phyloP scores from a whole-genome alignment of 2,113 vertebrate genomes.

The Aspidoscelis tigris region DNA sequence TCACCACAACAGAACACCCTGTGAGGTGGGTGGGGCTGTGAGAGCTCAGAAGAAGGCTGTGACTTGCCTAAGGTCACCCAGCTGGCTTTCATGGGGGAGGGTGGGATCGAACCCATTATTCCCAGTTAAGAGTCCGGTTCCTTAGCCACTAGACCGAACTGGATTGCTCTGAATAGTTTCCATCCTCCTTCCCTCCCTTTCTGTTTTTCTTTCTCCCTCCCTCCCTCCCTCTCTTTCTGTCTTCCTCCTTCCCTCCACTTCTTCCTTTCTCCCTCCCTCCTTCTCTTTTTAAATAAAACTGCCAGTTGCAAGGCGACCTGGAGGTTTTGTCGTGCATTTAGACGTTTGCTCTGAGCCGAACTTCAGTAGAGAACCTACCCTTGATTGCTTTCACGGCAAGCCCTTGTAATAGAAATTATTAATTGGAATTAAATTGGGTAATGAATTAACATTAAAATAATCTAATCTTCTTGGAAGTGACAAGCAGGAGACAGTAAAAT shows the following conservation, averaged over 20 bases:
- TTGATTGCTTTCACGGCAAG: constrained; percentile 17
- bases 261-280: not conserved
- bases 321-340: not conserved
- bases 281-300: not conserved
- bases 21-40: too few species aligned
- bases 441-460: constrained; percentile 74
- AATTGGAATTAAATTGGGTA: constrained; percentile 67
- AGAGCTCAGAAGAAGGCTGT: too few species aligned
- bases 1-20: too few species aligned
- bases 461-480: constrained; percentile 59
- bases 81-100: too few species aligned
- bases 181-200: not conserved
- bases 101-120: too few species aligned
- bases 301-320: not conserved
- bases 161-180: too few species aligned
- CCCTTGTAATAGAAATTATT: constrained; percentile 50
- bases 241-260: not conserved
- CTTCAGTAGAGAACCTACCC: constrained; percentile 27
- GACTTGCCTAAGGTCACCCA: too few species aligned
- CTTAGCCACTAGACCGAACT: too few species aligned
- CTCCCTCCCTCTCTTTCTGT: too few species aligned
- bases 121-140: too few species aligned
- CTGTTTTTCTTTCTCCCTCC: too few species aligned
- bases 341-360: not conserved
- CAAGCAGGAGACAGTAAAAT: constrained; percentile 54